Evolutionary conservation across 2,888 invertebrate species (phyloP).

Genomic region (Eupeodes luniger): DNA sequence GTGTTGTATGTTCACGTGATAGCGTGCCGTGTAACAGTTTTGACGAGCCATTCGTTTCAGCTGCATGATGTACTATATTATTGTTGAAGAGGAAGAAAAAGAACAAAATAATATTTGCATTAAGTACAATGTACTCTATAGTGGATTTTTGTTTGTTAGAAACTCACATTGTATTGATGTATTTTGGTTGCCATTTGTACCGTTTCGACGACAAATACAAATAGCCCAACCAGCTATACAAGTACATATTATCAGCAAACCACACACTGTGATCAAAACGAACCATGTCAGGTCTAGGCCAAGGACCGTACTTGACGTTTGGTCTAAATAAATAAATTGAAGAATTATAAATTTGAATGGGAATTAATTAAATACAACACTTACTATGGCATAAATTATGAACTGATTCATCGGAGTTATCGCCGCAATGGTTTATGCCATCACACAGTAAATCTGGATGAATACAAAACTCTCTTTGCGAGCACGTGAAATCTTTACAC

Average conservation of each 20-base stretch:
- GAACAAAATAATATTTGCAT: neutral
- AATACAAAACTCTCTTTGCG: constrained; percentile 95
- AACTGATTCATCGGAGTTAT: constrained; percentile 95
- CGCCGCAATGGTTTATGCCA: constrained; percentile 96
- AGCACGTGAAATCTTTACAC: constrained; percentile 95
- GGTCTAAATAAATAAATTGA: constrained; percentile 84
- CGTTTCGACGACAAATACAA: constrained; percentile 90
- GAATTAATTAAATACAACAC: constrained; percentile 77
- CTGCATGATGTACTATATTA: constrained; percentile 82
- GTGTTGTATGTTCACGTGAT: constrained; percentile 86
- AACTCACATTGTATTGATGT: constrained; percentile 84
- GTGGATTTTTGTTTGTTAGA: neutral
- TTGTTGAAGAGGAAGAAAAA: constrained; percentile 61
- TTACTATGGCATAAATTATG: constrained; percentile 94
- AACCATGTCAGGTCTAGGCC: constrained; percentile 92
- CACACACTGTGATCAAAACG: constrained; percentile 89
- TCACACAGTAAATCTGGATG: constrained; percentile 96
- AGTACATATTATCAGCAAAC: constrained; percentile 88
- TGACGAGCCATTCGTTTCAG: constrained; percentile 89
- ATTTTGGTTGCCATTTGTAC: constrained; percentile 85
- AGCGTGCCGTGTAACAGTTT: constrained; percentile 87
- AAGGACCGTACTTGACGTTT: constrained; percentile 87
- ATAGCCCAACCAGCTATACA: constrained; percentile 89
- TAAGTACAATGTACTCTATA: neutral
- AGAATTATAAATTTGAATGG: neutral